phyloP scores from a whole-genome alignment of 2,888 invertebrate genomes.

The Mythimna pallens region DNA sequence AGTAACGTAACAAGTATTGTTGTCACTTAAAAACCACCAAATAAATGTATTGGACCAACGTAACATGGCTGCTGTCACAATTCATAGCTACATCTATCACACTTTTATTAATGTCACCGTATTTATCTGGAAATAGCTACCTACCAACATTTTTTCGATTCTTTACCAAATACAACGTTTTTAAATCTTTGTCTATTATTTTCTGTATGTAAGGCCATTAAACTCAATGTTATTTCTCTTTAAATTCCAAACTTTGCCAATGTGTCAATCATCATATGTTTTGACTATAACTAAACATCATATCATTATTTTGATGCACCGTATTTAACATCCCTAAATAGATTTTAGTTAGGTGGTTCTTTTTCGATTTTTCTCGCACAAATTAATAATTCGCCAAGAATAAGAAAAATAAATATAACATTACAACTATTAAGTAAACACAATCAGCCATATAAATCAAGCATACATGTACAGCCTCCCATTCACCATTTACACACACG shows the following conservation, averaged over 20 bases:
- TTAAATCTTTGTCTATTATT: background rate
- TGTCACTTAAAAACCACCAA: background rate
- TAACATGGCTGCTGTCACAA: background rate
- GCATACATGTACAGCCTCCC: slow-evolving; percentile 16
- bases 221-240: slow-evolving; percentile 17
- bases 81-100: background rate
- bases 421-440: slow-evolving; percentile 21
- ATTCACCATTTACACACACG: slow-evolving; percentile 18
- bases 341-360: background rate
- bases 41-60: background rate
- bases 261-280: slow-evolving; percentile 18
- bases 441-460: slow-evolving; percentile 15
- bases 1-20: background rate
- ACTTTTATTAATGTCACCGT: no score
- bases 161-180: background rate
- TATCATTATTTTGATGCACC: background rate
- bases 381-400: slow-evolving; percentile 5
- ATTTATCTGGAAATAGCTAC: background rate
- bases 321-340: background rate
- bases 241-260: slow-evolving; percentile 29
- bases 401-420: slow-evolving; percentile 14
- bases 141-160: background rate
- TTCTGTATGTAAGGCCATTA: slow-evolving; percentile 3
- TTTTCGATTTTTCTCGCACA: background rate
- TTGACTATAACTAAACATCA: background rate